phyloP scores from a whole-genome alignment of 2,888 invertebrate species.

The Phyto melanocephala region DNA sequence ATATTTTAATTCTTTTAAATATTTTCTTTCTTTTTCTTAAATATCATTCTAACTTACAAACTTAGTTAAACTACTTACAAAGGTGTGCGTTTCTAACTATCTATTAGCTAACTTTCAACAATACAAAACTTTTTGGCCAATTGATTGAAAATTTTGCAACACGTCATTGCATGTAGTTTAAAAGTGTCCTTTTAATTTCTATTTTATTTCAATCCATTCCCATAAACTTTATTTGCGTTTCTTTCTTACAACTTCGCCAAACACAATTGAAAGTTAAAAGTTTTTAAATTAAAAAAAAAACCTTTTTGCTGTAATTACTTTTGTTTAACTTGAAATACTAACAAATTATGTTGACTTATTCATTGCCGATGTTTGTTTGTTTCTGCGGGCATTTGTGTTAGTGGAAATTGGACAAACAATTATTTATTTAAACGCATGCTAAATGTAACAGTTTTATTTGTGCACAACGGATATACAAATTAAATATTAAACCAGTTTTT shows the following conservation, averaged over 20 bases:
- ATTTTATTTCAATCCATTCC: neutral
- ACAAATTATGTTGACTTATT: constrained; percentile 30
- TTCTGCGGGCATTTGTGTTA: neutral
- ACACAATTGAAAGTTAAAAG: constrained; percentile 11
- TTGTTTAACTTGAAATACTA: constrained; percentile 24
- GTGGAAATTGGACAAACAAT: neutral
- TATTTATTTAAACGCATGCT: neutral
- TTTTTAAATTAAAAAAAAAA: constrained; percentile 26
- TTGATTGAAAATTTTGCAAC: neutral
- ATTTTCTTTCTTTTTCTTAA: too few species aligned
- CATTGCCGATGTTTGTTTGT: neutral
- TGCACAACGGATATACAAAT: neutral
- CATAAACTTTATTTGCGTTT: neutral
- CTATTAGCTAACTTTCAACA: too few species aligned
- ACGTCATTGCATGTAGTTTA: neutral
- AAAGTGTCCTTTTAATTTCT: neutral
- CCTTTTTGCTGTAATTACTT: constrained; percentile 37
- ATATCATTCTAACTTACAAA: too few species aligned
- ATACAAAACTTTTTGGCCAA: neutral
- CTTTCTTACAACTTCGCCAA: neutral
- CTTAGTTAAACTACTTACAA: too few species aligned
- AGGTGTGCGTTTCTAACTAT: too few species aligned
- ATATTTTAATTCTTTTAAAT: too few species aligned
- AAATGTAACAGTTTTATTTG: neutral
- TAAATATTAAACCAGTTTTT: neutral